Conservation (phyloP, 2,888 invertebrate genomes). For the Rhogogaster chlorosoma region DNA sequence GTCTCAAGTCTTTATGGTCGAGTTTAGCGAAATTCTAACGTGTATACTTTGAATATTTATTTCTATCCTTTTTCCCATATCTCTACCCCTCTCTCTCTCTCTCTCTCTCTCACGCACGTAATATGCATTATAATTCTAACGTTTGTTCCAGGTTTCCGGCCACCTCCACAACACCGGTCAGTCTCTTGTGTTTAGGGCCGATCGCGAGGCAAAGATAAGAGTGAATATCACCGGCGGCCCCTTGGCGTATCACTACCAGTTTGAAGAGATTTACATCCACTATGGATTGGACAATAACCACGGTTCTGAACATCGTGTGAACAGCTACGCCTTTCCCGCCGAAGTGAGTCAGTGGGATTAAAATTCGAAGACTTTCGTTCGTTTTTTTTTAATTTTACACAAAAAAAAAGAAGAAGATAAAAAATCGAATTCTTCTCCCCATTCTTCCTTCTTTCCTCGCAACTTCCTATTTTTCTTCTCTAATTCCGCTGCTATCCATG, state of each 20-base stretch:
- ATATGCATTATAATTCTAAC: neutral
- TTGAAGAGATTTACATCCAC: slow-evolving; percentile 97
- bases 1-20: too few relatives aligned
- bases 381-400: neutral
- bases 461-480: too few relatives aligned
- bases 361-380: neutral
- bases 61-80: neutral
- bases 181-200: slow-evolving; percentile 94
- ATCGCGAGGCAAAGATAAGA: slow-evolving; percentile 93
- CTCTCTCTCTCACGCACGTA: too few relatives aligned
- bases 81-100: neutral
- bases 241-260: slow-evolving; percentile 96
- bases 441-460: neutral
- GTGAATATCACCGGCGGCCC: slow-evolving; percentile 98
- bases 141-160: slow-evolving; percentile 87
- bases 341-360: slow-evolving; percentile 87
- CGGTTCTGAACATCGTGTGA: slow-evolving; percentile 98
- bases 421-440: too few relatives aligned
- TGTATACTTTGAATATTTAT: too few relatives aligned
- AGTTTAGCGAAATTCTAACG: too few relatives aligned
- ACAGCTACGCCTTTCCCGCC: slow-evolving; percentile 97
- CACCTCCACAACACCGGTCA: slow-evolving; percentile 96
- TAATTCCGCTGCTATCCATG: too few relatives aligned
- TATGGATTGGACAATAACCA: slow-evolving; percentile 93
- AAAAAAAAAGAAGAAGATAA: too few relatives aligned